Evolutionary conservation across 2,797 vertebrate genomes (phyloP), one percentile per base, ranked within the genome.

Genomic region (Melanotaenia nigrans): DNA sequence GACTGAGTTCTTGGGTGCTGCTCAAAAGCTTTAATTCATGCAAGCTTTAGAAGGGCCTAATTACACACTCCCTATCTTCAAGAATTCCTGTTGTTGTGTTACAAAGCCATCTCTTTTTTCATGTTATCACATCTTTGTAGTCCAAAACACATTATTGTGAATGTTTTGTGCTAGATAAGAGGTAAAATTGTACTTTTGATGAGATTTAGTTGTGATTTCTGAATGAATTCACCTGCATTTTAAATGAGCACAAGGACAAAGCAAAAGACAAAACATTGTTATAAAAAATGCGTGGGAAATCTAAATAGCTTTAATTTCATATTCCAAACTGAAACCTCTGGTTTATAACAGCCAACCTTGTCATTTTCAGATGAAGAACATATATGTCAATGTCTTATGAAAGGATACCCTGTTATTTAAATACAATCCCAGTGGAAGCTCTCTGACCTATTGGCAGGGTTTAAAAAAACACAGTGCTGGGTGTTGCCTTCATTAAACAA

Each of bases 401-500:
- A 61, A 51, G 40, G 73, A 78, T 64, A 47, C 66, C 42, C 9
- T 53, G 5, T 69, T 30, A 7, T 76, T 80, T 71, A 60, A 14
- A 56, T 38, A 65, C 0, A 18, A 38, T 61, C 59, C 0, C 5
- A 53, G 28, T 30, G 53, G 61, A 64, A 85, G 68, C 76, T 71
- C 60, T 58, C 22, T 68, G 77, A 78, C 61, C 84, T 61, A 2
- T 4, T 42, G 64, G 66, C 57, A 54, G 68, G 49, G 78, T 63
- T 75, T 38, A 66, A 16, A 45, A 18, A 61, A 16, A 28, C 81
- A 75, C 79, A 78, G 63, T 1, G 12, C 47, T 83, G 87, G 89
- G 91, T 86, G 92, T 91, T 85, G 62, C 80, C 85, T 82, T 83
- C 78, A 71, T 85, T 86, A 83, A 68, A 76, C 65, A 71, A 77